phyloP scores from a whole-genome alignment of 2,113 vertebrate species.

The Ammodytes dubius region DNA sequence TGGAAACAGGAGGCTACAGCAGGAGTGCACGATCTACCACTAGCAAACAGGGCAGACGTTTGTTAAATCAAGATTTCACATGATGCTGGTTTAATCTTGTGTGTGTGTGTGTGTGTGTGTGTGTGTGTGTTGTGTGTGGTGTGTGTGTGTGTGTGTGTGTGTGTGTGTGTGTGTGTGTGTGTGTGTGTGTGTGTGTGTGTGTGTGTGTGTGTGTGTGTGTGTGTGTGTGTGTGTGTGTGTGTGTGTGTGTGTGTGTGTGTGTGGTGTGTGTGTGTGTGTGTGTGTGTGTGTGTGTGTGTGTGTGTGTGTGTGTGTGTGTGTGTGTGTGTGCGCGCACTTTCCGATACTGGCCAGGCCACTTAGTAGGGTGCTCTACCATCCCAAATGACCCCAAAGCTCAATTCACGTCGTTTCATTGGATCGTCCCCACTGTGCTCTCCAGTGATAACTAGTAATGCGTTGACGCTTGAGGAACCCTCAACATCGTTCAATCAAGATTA shows the following conservation, averaged over 20 bases:
- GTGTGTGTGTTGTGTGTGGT: no score
- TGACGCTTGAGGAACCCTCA: slow-evolving; percentile 77
- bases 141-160: no score
- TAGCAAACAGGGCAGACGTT: background rate
- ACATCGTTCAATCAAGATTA: slow-evolving; percentile 76
- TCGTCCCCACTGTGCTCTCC: slow-evolving; percentile 49
- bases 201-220: no score
- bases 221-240: background rate
- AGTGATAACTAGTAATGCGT: slow-evolving; percentile 63
- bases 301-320: no score
- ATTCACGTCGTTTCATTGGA: slow-evolving; percentile 50
- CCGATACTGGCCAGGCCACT: background rate
- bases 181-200: background rate
- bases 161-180: no score
- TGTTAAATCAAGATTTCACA: slow-evolving; percentile 54
- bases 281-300: no score
- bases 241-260: background rate
- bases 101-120: background rate
- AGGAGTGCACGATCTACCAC: background rate
- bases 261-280: no score
- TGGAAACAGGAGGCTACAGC: slow-evolving; percentile 25
- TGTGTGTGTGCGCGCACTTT: slow-evolving; percentile 4
- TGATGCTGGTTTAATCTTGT: slow-evolving; percentile 47
- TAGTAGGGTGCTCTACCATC: slow-evolving; percentile 42
- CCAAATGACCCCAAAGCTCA: slow-evolving; percentile 43